Evolutionary conservation across 2,113 vertebrate species (phyloP).

Genomic region (Fukomys damarensis): DNA sequence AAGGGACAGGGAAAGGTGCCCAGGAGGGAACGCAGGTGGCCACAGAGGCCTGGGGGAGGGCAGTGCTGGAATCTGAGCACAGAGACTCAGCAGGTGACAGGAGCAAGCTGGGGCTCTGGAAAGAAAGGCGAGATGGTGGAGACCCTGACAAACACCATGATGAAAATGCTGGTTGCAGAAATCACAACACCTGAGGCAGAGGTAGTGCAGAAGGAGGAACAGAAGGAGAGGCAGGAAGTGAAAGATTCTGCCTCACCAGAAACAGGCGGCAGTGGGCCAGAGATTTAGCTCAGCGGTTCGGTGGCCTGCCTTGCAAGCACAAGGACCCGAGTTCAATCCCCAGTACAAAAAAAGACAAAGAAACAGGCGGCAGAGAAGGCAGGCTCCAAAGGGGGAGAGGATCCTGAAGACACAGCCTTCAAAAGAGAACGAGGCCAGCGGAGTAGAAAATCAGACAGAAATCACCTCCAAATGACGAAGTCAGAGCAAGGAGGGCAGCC

Average conservation of each 20-base stretch:
- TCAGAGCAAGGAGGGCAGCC: not conserved
- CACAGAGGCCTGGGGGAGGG: not conserved
- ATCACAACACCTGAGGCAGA: not conserved
- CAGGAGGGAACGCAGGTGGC: not conserved
- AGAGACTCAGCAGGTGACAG: not conserved
- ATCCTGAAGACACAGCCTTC: not conserved
- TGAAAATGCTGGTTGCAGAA: not conserved
- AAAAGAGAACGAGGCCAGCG: not conserved
- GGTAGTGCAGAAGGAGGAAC: not conserved
- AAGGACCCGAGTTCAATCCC: too few species aligned
- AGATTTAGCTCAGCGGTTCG: too few species aligned
- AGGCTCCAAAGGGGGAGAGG: not conserved
- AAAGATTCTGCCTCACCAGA: not conserved
- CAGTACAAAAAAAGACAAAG: too few species aligned
- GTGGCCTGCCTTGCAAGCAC: too few species aligned
- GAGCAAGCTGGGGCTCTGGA: not conserved
- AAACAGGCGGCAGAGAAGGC: not conserved
- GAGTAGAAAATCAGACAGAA: not conserved
- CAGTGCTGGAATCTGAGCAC: not conserved
- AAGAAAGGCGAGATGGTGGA: conserved; percentile 49
- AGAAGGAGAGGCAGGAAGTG: not conserved
- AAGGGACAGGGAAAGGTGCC: not conserved
- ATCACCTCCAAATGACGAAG: not conserved
- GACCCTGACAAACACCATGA: conserved; percentile 33
- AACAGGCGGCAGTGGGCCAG: too few species aligned